Evolutionary conservation across 2,888 invertebrate genomes (phyloP), one percentile per base, ranked within the genome.

Genomic region (Orthosia gothica): DNA sequence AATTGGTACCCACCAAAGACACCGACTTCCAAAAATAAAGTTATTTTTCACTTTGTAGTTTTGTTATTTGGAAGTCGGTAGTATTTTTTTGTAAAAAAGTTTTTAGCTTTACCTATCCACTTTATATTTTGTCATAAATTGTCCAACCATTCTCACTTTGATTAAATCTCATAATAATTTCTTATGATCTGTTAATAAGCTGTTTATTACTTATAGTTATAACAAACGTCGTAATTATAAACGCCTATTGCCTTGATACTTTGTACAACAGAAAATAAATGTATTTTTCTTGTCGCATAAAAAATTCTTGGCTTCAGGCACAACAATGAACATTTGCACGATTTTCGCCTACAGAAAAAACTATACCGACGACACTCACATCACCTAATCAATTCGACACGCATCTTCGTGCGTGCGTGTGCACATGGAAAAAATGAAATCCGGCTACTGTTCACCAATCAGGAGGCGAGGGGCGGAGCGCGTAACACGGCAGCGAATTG

Each of bases 401-500:
- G 89, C 78, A 82, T 83, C 64, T 74, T 59, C 50, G 62, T 74
- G 80, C 83, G 76, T 84, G 89, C 90, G 89, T 88, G 86, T 83
- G 76, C 81, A 67, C 82, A 84, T 79, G 79, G 86, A 88, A 89
- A 91, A 91, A 91, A 90, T 87, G 81, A 90, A 90, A 92, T 91
- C 88, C 88, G 87, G 93, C 95, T 94, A 93, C 95, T 89, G 94
- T 94, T 89, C 94, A 92, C 95, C 95, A 96, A 96, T 95, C 93
- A 94, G 91, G 83, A 88, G 78, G 87, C 83, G 89, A 89, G 93
- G 95, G 94, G 91, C 87, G 93, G 88, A 92, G 94, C 94, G 94
- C 95, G 96, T 96, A 96, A 95, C 91, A 92, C 95, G 91, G 96
- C 92, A 89, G 95, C 93, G 91, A 90, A 92, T 91, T 92, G 91